phyloP scores from a whole-genome alignment of 2,888 invertebrate species.

The Magallana nippona region DNA sequence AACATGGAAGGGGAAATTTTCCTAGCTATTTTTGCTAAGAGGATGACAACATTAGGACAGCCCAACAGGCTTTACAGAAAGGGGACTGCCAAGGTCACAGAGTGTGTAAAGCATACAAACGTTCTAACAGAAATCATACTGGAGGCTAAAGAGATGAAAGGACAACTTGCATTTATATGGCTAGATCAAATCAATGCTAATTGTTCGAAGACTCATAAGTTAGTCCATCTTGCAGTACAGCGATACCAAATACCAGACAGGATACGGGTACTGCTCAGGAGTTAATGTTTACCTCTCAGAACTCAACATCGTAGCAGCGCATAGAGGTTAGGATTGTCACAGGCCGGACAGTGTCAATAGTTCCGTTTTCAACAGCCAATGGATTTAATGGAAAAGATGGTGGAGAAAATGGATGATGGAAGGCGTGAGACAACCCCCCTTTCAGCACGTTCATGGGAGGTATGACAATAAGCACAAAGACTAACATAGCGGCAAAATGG shows the following conservation, averaged over 20 bases:
- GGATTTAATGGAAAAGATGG: slow-evolving; percentile 47
- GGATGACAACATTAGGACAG: neutral
- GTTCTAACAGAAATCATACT: slow-evolving; percentile 8
- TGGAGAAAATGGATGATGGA: slow-evolving; percentile 44
- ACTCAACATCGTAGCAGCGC: slow-evolving; percentile 49
- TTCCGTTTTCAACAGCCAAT: slow-evolving; percentile 47
- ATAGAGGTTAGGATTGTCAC: slow-evolving; percentile 52
- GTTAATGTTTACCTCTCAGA: slow-evolving; percentile 46
- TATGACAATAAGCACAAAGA: slow-evolving; percentile 42
- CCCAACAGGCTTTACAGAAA: neutral
- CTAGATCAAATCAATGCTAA: slow-evolving; percentile 48
- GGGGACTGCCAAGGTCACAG: neutral
- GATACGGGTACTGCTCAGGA: slow-evolving; percentile 31
- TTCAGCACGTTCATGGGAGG: slow-evolving; percentile 39
- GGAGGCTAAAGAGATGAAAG: slow-evolving; percentile 43
- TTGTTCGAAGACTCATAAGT: slow-evolving; percentile 49
- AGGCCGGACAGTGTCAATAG: slow-evolving; percentile 51
- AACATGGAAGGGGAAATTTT: neutral
- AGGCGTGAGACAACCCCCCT: slow-evolving; percentile 42
- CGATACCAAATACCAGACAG: slow-evolving; percentile 44
- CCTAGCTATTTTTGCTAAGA: neutral
- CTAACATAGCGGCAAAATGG: slow-evolving; percentile 39
- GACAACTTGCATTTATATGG: slow-evolving; percentile 50
- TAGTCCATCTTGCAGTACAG: slow-evolving; percentile 45
- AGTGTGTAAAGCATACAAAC: slow-evolving; percentile 26